Base-by-base conservation (phyloP, 2,888 invertebrate species). In the Leucophora obtusa region DNA sequence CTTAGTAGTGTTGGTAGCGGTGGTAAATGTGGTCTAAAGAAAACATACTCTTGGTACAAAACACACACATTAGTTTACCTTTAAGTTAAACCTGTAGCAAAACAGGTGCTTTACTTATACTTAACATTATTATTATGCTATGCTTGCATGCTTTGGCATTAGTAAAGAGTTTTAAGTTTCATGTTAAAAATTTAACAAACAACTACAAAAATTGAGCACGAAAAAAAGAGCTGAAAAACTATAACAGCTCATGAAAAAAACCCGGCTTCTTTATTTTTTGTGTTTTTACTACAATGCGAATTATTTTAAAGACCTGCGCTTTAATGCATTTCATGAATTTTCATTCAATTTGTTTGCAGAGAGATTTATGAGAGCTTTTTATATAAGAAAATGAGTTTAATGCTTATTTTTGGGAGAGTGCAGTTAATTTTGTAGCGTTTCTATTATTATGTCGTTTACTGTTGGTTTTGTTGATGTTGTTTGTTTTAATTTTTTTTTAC, bases 151-250 rank as follows among this genome's bases (percentile, higher is more conserved):
- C 77, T 78, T 81, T 70, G 70, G 81, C 81, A 73, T 81, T 81
- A 81, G 51, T 43, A 38, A 73, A 81, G 77, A 81, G 81, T 81
- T 77, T 81, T 77, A 76, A 74, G 60, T 74, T 81, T 73, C 81
- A 51, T 35, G 10, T 18, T 9, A 72, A 14, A 51, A 24, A 24
- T 71, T 76, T 28, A 50, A 68, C 53, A 33, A 58, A 54, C 56
- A 65, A 28, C 28, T 28, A 69, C 58, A 43, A 21, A 68, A 73
- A 50, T 47, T 59, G 65, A 65, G 47, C 59, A 69, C 47, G 4
- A 17, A 59, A 65, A 56, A 59, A 70, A 56, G 47, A 76, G 54
- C 66, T 66, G n/a, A n/a, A 21, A 28, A 68, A 62, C 28, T 33
- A 58, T 18, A 54, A 47, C 21, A 76, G 47, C 59, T 76, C 3